Conservation (phyloP, 2,113 vertebrate species). For the Hemiscyllium ocellatum region DNA sequence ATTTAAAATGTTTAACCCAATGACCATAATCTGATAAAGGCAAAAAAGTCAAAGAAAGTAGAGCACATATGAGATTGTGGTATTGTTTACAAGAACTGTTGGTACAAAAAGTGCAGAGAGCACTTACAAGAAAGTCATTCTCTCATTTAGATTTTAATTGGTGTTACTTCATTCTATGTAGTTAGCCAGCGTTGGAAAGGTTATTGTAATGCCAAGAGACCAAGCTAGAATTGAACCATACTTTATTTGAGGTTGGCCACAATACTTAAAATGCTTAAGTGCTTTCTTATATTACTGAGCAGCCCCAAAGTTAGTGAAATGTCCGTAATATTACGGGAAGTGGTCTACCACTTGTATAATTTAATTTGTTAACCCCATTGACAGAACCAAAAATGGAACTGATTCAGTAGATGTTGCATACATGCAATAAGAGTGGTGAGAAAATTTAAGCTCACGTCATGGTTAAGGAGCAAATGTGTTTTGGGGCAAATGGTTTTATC, state of each 20-base stretch:
- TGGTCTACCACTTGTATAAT: conserved; percentile 1
- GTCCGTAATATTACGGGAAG: background rate
- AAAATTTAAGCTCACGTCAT: background rate
- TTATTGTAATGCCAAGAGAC: background rate
- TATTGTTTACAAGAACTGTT: conserved; percentile 27
- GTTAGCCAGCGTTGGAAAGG: background rate
- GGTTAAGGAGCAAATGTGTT: background rate
- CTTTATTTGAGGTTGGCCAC: background rate
- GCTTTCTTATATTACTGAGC: background rate
- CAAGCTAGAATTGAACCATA: background rate
- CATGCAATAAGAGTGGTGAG: background rate
- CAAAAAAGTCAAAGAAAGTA: conserved; percentile 5
- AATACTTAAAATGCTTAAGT: background rate
- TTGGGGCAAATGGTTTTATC: background rate
- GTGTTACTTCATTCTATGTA: too few relatives aligned
- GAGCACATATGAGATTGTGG: background rate
- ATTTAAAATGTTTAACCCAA: background rate
- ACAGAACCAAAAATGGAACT: background rate
- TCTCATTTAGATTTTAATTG: background rate
- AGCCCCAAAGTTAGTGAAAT: background rate
- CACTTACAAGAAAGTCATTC: conserved; percentile 26
- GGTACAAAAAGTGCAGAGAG: background rate
- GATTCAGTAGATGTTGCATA: background rate
- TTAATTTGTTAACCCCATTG: background rate
- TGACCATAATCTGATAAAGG: background rate